Percentiles rank a stretch among this genome's conserved stretches.
Conservation (phyloP, 2,888 invertebrate genomes). For the Amaurobius ferox region DNA sequence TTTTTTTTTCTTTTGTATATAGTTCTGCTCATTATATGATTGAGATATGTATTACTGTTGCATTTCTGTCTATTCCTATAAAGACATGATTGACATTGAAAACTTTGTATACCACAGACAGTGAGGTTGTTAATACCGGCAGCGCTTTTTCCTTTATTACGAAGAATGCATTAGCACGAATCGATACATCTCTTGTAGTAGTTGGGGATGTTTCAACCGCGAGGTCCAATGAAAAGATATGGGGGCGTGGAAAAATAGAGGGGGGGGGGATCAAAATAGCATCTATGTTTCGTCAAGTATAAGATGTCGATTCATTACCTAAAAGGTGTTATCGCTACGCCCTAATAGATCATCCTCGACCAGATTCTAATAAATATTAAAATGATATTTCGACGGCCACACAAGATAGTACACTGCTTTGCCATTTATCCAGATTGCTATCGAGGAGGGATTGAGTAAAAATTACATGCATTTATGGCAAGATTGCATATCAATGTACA, state of each 20-base stretch:
- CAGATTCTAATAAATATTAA: slow-evolving; percentile 64
- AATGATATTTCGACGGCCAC: slow-evolving; percentile 48
- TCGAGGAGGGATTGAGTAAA: background rate
- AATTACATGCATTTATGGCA: background rate
- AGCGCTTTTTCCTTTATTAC: background rate
- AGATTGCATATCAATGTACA: too few species aligned
- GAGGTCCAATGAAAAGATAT: background rate
- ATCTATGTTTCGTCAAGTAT: slow-evolving; percentile 21
- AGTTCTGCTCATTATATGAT: too few species aligned
- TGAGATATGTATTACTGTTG: too few species aligned
- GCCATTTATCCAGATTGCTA: slow-evolving; percentile 66
- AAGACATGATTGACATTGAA: too few species aligned
- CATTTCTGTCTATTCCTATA: too few species aligned
- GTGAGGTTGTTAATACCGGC: background rate
- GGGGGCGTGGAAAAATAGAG: background rate
- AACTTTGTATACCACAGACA: background rate
- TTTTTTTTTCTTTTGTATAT: too few species aligned
- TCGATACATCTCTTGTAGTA: background rate
- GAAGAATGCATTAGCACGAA: background rate
- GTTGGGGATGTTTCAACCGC: too few species aligned
- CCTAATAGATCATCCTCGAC: slow-evolving; percentile 50
- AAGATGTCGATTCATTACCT: slow-evolving; percentile 60
- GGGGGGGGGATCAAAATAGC: slow-evolving; percentile 23
- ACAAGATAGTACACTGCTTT: slow-evolving; percentile 49
- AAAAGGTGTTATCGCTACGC: slow-evolving; percentile 65